A percentile compares a stretch with the other conserved stretches of the same genome.
Evolutionary conservation across 1,140 invertebrate species (phyloP).

Genomic region (Drosophila repletoides): DNA sequence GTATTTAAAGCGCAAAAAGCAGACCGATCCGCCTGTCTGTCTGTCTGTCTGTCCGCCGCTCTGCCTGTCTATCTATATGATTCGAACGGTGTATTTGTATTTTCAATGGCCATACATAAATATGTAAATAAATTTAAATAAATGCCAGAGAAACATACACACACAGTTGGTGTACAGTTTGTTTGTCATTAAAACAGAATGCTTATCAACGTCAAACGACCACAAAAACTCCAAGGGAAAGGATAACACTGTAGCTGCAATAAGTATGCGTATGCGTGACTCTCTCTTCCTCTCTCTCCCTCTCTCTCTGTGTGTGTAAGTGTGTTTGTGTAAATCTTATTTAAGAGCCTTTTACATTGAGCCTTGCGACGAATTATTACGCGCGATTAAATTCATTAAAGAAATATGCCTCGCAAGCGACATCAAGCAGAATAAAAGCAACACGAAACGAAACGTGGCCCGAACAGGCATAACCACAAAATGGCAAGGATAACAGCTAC

Average conservation of each 20-base stretch:
- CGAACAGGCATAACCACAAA: conserved; percentile 13
- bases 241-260: conserved; percentile 4
- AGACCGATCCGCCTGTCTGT: conserved; percentile 29
- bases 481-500: conserved; percentile 15
- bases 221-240: conserved; percentile 58
- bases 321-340: conserved; percentile 3
- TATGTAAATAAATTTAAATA: conserved; percentile 78
- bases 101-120: conserved; percentile 62
- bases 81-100: conserved; percentile 28
- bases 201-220: conserved; percentile 73
- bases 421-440: conserved; percentile 48
- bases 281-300: too few relatives aligned
- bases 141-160: conserved; percentile 42
- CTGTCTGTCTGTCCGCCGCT: conserved; percentile 19
- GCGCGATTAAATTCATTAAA: conserved; percentile 77
- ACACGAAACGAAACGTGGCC: conserved; percentile 2
- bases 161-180: conserved; percentile 39
- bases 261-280: conserved; percentile 2
- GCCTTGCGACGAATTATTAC: conserved; percentile 63
- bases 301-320: too few relatives aligned
- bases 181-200: conserved; percentile 79
- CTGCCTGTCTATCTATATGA: neutral
- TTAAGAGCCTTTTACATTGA: conserved; percentile 29
- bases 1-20: conserved; percentile 54
- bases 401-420: conserved; percentile 50